Conservation (phyloP, 2,797 vertebrate genomes). For the Alfaro cultratus region DNA sequence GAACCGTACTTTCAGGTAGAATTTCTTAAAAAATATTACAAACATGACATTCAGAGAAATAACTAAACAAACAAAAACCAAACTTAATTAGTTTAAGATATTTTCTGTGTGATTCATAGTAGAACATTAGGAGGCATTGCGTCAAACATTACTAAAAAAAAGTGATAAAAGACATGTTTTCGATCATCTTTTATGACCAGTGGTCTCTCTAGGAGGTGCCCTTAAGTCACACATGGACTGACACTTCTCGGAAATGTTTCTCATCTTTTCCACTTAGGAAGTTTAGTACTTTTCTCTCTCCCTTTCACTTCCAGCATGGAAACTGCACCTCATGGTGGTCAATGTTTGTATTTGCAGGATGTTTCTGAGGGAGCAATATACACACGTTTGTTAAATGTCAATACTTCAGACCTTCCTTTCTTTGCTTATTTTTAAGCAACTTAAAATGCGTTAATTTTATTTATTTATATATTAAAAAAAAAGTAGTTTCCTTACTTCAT, state of each 20-base stretch:
- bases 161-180: neutral
- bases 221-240: slow-evolving; percentile 32
- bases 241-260: slow-evolving; percentile 59
- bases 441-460: neutral
- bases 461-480: too few relatives aligned
- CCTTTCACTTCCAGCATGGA: neutral
- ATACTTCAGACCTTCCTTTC: neutral
- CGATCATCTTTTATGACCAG: slow-evolving; percentile 1
- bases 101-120: neutral
- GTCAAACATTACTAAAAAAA: neutral
- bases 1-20: neutral
- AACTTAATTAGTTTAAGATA: neutral
- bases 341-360: neutral
- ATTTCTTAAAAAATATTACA: neutral
- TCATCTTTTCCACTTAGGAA: slow-evolving; percentile 40
- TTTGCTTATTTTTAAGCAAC: neutral
- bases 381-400: neutral
- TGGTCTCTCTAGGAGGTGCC: slow-evolving; percentile 14
- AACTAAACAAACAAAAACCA: neutral
- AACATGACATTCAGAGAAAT: neutral
- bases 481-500: neutral
- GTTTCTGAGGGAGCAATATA: neutral
- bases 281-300: slow-evolving; percentile 57
- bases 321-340: slow-evolving; percentile 45
- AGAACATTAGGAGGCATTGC: neutral